Evolutionary conservation across 92 coral and sea anemone species (phyloP).

Genomic region (Palythoa heliodiscus): DNA sequence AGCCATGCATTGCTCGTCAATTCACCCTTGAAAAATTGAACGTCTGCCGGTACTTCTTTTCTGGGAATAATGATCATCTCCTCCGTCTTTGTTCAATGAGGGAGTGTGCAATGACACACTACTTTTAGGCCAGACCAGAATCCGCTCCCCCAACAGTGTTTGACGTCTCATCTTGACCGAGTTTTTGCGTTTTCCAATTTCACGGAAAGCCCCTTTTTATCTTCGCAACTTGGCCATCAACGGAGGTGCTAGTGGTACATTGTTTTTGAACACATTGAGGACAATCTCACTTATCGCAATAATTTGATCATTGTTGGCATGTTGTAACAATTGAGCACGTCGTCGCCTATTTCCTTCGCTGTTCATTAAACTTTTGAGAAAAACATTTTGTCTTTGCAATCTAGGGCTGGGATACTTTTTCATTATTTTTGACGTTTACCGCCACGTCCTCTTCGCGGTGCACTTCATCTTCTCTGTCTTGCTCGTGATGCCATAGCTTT

Average conservation of each 20-base stretch:
- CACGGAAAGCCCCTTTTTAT: not conserved
- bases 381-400: not conserved
- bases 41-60: not conserved
- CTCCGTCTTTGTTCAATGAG: not conserved
- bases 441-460: no score
- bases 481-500: no score
- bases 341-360: not conserved
- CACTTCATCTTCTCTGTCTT: not conserved
- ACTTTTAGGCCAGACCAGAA: not conserved
- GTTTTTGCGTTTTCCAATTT: not conserved
- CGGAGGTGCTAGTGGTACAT: not conserved
- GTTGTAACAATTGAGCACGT: constrained; percentile 17
- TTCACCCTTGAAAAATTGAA: not conserved
- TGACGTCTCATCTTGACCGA: not conserved
- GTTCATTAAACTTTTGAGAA: not conserved
- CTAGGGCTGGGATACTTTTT: not conserved
- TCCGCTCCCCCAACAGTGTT: not conserved
- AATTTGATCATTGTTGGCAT: constrained; percentile 1
- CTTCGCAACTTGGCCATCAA: not conserved
- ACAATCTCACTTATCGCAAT: constrained; percentile 15
- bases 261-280: not conserved
- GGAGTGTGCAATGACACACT: not conserved
- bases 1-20: not conserved
- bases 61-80: not conserved
- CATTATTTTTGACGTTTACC: not conserved